Conservation (phyloP, 2,797 vertebrate species). For the Oryzias sinensis region DNA sequence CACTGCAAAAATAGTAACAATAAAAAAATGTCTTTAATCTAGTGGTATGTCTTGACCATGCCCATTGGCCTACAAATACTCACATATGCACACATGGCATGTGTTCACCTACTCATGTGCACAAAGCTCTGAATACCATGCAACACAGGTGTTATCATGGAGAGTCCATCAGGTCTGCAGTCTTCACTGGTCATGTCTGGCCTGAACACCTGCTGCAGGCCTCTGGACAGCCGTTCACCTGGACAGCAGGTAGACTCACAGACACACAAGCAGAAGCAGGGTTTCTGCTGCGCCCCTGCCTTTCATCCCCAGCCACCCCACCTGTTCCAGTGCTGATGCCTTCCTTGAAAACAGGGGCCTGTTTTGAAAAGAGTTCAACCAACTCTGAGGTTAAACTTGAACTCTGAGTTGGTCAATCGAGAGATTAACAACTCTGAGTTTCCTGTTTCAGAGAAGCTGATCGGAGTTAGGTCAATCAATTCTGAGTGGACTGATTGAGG, state of each 20-base stretch:
- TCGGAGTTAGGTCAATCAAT: too few species aligned
- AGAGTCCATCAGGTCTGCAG: conserved; percentile 86
- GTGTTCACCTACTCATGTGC: not conserved
- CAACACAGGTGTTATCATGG: conserved; percentile 87
- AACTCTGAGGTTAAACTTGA: too few species aligned
- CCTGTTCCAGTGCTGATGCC: too few species aligned
- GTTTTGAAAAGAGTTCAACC: too few species aligned
- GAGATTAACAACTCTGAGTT: too few species aligned
- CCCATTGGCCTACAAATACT: not conserved
- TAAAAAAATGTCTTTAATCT: too few species aligned
- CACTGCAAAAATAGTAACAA: too few species aligned
- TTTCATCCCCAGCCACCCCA: conserved; percentile 24
- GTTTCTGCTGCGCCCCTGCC: conserved; percentile 11
- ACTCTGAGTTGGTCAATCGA: too few species aligned
- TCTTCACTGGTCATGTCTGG: conserved; percentile 81
- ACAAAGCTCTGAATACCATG: conserved; percentile 53
- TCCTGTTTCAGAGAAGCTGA: too few species aligned
- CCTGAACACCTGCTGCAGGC: conserved; percentile 84
- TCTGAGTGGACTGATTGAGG: too few species aligned
- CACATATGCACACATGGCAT: not conserved
- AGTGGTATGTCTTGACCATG: too few species aligned
- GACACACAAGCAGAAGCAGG: conserved; percentile 44
- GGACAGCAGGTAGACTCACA: conserved; percentile 46
- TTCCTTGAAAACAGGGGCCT: too few species aligned
- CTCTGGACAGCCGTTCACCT: conserved; percentile 79